phyloP scores from a whole-genome alignment of 2,888 invertebrate species.

The Globia sparganii region DNA sequence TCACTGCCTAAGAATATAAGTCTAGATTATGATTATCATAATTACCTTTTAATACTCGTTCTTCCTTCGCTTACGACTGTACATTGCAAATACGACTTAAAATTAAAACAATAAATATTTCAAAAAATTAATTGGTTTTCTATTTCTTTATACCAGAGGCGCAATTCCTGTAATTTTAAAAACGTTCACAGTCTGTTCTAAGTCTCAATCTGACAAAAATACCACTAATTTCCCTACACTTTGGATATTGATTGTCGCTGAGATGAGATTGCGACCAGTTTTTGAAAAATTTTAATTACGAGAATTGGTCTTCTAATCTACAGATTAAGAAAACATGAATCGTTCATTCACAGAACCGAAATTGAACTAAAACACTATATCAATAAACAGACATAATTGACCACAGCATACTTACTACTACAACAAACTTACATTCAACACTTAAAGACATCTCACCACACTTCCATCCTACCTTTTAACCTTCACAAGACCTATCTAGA shows the following conservation, averaged over 20 bases:
- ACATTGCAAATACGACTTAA: slow-evolving; percentile 89
- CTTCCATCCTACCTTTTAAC: slow-evolving; percentile 20
- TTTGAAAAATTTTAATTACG: too few species aligned
- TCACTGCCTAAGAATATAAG: slow-evolving; percentile 85
- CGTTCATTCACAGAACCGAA: too few species aligned
- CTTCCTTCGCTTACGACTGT: slow-evolving; percentile 84
- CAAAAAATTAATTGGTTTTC: slow-evolving; percentile 55
- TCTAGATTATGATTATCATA: slow-evolving; percentile 79
- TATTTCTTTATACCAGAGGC: too few species aligned
- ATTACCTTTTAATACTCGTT: slow-evolving; percentile 82
- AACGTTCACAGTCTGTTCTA: too few species aligned
- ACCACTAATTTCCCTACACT: too few species aligned
- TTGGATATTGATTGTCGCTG: too few species aligned
- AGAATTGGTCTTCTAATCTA: too few species aligned
- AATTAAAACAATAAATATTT: slow-evolving; percentile 84
- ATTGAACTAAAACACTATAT: neutral
- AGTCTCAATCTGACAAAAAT: too few species aligned
- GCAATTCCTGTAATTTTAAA: too few species aligned
- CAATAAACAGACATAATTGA: neutral
- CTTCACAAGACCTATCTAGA: slow-evolving; percentile 32
- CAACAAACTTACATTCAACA: neutral
- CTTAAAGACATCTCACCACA: slow-evolving; percentile 7
- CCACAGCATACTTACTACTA: too few species aligned
- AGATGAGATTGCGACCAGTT: too few species aligned
- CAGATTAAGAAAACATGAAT: too few species aligned